Base-by-base conservation (phyloP, 2,888 invertebrate genomes). In the Microctonus aethiopoides region DNA sequence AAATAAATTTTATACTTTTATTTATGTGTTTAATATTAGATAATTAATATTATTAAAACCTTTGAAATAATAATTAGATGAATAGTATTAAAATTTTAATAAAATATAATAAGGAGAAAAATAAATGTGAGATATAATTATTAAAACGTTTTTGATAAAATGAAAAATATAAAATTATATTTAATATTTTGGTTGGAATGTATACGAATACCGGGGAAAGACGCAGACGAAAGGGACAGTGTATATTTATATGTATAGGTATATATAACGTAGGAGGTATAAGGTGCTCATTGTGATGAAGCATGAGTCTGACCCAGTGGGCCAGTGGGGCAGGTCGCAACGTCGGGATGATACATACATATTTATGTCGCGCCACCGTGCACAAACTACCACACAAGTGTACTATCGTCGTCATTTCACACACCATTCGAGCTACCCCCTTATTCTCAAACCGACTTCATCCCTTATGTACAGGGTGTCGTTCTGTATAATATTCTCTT, bases 301-400 rank as follows among this genome's bases (percentile, higher is more conserved):
- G 81, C 86, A 84, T 85, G 86, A 84, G 85, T 86, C 84, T 84
- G 86, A 86, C 85, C 86, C 81, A 86, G 83, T 86, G 82, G 84
- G 82, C 80, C 84, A 86, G 86, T 86, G 82, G 85, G 84, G 84
- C 84, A 85, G 84, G 84, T 84, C 84, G 81, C 82, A 80, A 76
- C 68, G 82, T 84, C 70, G n/a, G 82, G 85, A 83, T 85, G 85
- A 84, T 85, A 84, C 83, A 82, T 84, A 85, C 85, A 86, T 86
- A 85, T 86, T 86, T 86, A 85, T 85, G 84, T 82, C 85, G 85
- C 82, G 84, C 83, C 46, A 79, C 76, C 80, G 79, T 76, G 80
- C 75, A 79, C 81, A 70, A 46, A 74, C 77, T 75, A 74, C 69
- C 67, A 68, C 68, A 63, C n/a, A n/a, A n/a, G n/a, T 63, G 54